Base-by-base conservation (phyloP, 2,113 vertebrate genomes). In the Phainopepla nitens region DNA sequence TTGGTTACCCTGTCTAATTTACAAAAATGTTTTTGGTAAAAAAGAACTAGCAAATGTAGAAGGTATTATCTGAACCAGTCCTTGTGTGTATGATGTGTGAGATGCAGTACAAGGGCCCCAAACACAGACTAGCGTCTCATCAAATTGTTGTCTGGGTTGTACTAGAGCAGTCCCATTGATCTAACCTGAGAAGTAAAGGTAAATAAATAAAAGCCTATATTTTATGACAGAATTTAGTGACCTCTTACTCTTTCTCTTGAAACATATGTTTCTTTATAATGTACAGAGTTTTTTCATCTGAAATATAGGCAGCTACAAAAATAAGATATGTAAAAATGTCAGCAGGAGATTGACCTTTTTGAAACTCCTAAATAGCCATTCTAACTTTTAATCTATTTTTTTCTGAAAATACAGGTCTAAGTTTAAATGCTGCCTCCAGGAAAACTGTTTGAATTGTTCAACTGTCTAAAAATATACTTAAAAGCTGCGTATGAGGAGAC, bases 391-490 rank as follows among this genome's bases (percentile, higher is more conserved):
- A 66, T 66, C 47, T 77, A 10, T 61, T 91, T 94, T 94, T 93
- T 93, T 85, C 75, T 79, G 82, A 87, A 96, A 94, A 82, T 93
- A 56, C 36, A 77, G 71, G 81, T 89, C 93, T 89, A 90, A 91
- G 89, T 95, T 97, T 97, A 94, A 96, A 90, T 91, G 78, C 78
- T 93, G 68, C 57, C 95, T 94, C 29, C 35, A 57, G 94, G 91
- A 92, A 97, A 96, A 90, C 83, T 66, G 66, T 91, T 96, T 85
- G 75, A 94, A 92, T 95, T 94, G 93, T 94, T 96, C 90, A 93
- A 11, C 94, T 91, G 44, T 90, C 95, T 97, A 96, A 97, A 97
- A 97, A 97, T 97, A 95, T 33, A 80, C 83, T 93, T 96, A 62
- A 97, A 97, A 97, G 93, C 91, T 94, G 57, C 42, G 71, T 84